Evolutionary conservation across 2,113 vertebrate genomes (phyloP), one percentile per base, ranked within the genome.

Genomic region (Oncorhynchus gorbuscha): DNA sequence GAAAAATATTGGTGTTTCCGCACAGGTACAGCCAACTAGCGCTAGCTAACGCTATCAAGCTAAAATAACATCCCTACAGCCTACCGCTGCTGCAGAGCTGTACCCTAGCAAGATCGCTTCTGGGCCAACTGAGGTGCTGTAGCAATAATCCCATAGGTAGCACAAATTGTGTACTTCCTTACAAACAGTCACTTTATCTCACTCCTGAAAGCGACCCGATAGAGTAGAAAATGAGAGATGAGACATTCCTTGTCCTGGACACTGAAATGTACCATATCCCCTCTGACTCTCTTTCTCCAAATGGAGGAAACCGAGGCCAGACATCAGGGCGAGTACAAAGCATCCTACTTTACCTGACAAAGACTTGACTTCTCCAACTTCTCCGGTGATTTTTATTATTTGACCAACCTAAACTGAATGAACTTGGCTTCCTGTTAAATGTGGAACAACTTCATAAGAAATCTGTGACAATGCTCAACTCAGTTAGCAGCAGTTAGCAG

Each of bases 101-200:
- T 73, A 74, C 55, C 9, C 62, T 72, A 78, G 62, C 72, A 72
- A 77, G 68, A 83, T 69, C 78, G 51, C n/a, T n/a, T n/a, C n/a
- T n/a, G n/a, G n/a, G n/a, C n/a, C n/a, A n/a, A n/a, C n/a, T n/a
- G n/a, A n/a, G n/a, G n/a, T n/a, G n/a, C 35, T 39, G 35, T 48
- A 3, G 18, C 74, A 69, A 69, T 45, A n/a, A 66, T 82, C 78
- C 70, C 78, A 69, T 75, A 84, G 73, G 78, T 83, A 77, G 39
- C 48, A 71, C 24, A 62, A 68, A 86, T 66, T n/a, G 68, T 22
- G 58, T 14, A 51, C 74, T 84, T 80, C 72, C 79, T 78, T 80
- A 78, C 45, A 55, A 77, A 80, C 77, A 76, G 48, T 59, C 58
- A 69, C 77, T 82, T 75, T 26, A 83, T 82, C 76, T 84, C 65